Conservation (phyloP, 2,113 vertebrate genomes). For the Podiceps cristatus region DNA sequence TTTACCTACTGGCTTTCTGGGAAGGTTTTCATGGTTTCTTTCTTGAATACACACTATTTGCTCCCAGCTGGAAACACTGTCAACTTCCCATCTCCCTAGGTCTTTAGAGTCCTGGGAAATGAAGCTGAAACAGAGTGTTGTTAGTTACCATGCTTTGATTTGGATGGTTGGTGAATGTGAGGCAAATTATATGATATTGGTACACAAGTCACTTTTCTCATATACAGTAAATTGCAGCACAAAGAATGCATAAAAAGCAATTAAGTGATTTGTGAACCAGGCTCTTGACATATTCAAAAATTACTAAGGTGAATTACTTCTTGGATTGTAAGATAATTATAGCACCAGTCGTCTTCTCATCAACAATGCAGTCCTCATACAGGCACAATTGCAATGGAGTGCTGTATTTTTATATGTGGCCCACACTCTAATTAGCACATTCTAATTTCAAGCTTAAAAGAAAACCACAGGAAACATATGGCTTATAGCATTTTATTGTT, state of each 20-base stretch:
- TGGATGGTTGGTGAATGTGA: not conserved
- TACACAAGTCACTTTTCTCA: slow-evolving; percentile 51
- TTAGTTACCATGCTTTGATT: slow-evolving; percentile 15
- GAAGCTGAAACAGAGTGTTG: not conserved
- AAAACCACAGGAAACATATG: slow-evolving; percentile 62
- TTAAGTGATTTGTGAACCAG: slow-evolving; percentile 56
- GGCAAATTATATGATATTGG: slow-evolving; percentile 17
- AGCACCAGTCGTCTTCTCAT: not conserved
- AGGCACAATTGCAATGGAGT: slow-evolving; percentile 35
- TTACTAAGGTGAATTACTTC: slow-evolving; percentile 61
- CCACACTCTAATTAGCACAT: slow-evolving; percentile 69
- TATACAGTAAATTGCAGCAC: slow-evolving; percentile 31
- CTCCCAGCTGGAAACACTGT: slow-evolving; percentile 30
- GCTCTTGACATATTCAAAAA: slow-evolving; percentile 60
- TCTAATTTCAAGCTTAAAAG: slow-evolving; percentile 73
- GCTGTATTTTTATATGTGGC: slow-evolving; percentile 64
- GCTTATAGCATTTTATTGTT: slow-evolving; percentile 68
- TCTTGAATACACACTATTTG: slow-evolving; percentile 7
- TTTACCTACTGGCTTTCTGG: slow-evolving; percentile 20
- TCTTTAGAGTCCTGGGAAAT: slow-evolving; percentile 43
- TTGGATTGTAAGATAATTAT: slow-evolving; percentile 61
- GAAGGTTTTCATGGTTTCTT: not conserved
- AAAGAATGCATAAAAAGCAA: slow-evolving; percentile 32
- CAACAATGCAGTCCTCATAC: slow-evolving; percentile 31
- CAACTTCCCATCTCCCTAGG: slow-evolving; percentile 30